Evolutionary conservation across 2,113 vertebrate species (phyloP).

Genomic region (Trematocara marginatum): DNA sequence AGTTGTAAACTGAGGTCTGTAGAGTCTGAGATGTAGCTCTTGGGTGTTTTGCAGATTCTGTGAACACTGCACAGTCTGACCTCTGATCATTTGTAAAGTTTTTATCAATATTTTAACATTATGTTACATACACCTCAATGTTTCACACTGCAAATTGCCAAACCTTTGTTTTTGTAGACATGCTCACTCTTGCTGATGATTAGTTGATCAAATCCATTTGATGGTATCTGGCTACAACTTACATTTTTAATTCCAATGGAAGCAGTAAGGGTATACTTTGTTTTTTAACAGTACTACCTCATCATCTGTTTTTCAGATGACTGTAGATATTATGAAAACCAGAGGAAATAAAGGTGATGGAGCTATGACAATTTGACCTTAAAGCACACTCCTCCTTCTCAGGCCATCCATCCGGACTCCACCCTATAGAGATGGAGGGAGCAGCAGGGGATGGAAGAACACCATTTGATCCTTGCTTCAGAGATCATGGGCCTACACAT

Average conservation of each 20-base stretch:
- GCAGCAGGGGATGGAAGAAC: conserved; percentile 40
- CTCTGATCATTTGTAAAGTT: neutral
- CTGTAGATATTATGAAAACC: conserved; percentile 13
- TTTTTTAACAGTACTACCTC: neutral
- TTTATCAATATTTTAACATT: neutral
- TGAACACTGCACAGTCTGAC: neutral
- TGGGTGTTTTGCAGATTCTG: neutral
- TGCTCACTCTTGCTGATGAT: neutral
- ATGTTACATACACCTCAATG: neutral
- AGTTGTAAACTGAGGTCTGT: neutral
- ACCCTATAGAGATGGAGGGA: conserved; percentile 29
- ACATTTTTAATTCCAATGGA: neutral
- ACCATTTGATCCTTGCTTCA: conserved; percentile 53
- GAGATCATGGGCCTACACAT: conserved; percentile 55
- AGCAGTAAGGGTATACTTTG: neutral
- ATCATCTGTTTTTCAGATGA: neutral
- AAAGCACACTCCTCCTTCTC: conserved; percentile 39
- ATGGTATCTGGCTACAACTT: neutral
- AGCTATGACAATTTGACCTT: conserved; percentile 21
- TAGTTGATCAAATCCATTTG: neutral
- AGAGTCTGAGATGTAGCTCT: neutral
- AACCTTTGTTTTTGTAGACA: neutral
- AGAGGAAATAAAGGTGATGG: conserved; percentile 30
- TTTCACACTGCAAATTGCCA: neutral
- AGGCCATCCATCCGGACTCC: conserved; percentile 11